phyloP scores from a whole-genome alignment of 2,888 invertebrate species.

The Thymelicus sylvestris region DNA sequence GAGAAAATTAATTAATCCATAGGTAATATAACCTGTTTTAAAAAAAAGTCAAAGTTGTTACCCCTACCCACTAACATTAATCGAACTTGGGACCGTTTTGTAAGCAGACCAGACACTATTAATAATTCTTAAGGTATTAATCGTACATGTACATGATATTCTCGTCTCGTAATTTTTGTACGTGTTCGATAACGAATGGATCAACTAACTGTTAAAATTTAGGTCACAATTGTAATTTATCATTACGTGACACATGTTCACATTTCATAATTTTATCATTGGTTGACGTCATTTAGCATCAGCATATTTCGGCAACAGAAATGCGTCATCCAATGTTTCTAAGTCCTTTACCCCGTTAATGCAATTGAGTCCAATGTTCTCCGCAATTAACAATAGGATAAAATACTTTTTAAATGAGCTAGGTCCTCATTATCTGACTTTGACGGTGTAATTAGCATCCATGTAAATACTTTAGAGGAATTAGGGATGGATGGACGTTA shows the following conservation, averaged over 20 bases:
- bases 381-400: constrained; percentile 30
- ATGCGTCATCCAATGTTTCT: constrained; percentile 40
- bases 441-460: constrained; percentile 18
- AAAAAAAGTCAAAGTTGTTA: too few relatives aligned
- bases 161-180: background rate
- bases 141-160: too few relatives aligned
- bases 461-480: constrained; percentile 22
- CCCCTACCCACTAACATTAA: too few relatives aligned
- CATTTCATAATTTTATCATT: constrained; percentile 21
- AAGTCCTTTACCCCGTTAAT: constrained; percentile 29
- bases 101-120: too few relatives aligned
- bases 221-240: background rate
- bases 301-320: constrained; percentile 37
- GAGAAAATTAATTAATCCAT: too few relatives aligned
- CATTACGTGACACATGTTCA: constrained; percentile 3
- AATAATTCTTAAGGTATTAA: too few relatives aligned
- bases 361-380: constrained; percentile 37
- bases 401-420: constrained; percentile 24
- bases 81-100: too few relatives aligned
- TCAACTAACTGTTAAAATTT: background rate
- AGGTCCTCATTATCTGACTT: constrained; percentile 7
- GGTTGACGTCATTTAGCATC: constrained; percentile 42
- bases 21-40: too few relatives aligned
- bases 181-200: background rate
- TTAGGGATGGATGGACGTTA: constrained; percentile 11